These are phyloP conservation scores for Gambelia wislizenii DNA, from an alignment of 2,797 vertebrate species.

Conservation along the genomic window DNA sequence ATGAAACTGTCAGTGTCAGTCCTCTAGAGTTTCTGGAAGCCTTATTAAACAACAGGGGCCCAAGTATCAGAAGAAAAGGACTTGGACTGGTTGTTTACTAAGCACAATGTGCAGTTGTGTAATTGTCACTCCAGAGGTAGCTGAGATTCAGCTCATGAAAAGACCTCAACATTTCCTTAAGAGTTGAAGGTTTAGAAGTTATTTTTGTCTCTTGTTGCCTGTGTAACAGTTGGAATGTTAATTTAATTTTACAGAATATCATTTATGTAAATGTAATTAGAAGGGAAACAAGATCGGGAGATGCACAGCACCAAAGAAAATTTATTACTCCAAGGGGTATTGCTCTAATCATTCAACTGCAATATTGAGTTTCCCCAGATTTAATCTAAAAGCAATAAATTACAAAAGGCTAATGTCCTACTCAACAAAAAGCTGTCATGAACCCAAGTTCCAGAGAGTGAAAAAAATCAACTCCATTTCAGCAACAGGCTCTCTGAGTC, in stretches of 20 bases:
- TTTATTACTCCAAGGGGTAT: constrained; percentile 93
- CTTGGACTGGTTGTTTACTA: constrained; percentile 66
- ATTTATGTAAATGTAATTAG: constrained; percentile 99
- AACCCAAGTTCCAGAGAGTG: constrained; percentile 80
- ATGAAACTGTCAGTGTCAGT: constrained; percentile 64
- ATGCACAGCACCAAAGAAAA: constrained; percentile 91
- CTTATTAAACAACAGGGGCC: constrained; percentile 23
- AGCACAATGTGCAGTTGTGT: constrained; percentile 55
- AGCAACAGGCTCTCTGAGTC: constrained; percentile 80
- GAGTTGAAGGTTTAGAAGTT: constrained; percentile 81
- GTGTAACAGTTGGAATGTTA: constrained; percentile 87
- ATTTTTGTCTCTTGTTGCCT: constrained; percentile 85
- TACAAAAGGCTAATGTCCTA: constrained; percentile 89
- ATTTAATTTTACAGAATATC: constrained; percentile 95
- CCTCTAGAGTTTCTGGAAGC: constrained; percentile 51
- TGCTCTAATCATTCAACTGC: constrained; percentile 98
- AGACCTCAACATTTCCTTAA: constrained; percentile 67
- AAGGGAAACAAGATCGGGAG: constrained; percentile 91
- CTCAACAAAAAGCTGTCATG: constrained; percentile 84
- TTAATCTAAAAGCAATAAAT: constrained; percentile 98
- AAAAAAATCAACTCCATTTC: constrained; percentile 77
- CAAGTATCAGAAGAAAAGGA: constrained; percentile 59
- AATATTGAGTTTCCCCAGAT: constrained; percentile 96
- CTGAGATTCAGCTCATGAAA: constrained; percentile 72
- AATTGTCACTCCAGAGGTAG: constrained; percentile 66